Base-by-base conservation (phyloP, 2,797 vertebrate species). In the Ctenochaetus hawaiiensis region DNA sequence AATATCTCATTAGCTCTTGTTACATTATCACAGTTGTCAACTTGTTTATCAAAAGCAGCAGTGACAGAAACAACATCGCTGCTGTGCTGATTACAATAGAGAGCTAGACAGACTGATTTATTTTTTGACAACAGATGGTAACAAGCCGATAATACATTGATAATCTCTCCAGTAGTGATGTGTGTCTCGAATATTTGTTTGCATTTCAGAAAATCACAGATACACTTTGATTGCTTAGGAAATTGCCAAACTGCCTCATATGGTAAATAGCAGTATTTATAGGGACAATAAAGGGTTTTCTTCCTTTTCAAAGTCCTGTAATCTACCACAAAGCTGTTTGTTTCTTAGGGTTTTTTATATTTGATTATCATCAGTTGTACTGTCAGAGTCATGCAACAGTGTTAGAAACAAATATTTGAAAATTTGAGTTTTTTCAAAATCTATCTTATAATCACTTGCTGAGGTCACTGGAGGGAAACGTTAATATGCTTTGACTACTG, bases 121-220 rank as follows among this genome's bases (percentile, higher is more conserved):
- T 53, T 81, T 78, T 84, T 67, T 80, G 62, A 77, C 72, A 82
- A 58, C 88, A 86, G 82, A 90, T 85, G 86, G 78, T 80, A 74
- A 66, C 64, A 79, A 78, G 76, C 59, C 7, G 48, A 83, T 82
- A 76, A 85, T 59, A 73, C 79, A 63, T 1, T 60, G 65, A 79
- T 87, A 75, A 80, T 82, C 73, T 75, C 56, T 81, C 62, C 75
- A 64, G 78, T 73, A 61, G 67, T 61, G 69, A 76, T 14, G 67
- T 83, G 73, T 44, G 53, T 71, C 73, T 80, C 67, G 53, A 64
- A 73, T 81, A 80, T 81, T 77, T 77, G 67, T 88, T 83, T 89
- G 73, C 69, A 57, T 79, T 79, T 75, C 68, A 72, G 71, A 75
- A 77, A 86, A 78, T 85, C 73, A 73, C 63, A 87, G 66, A 84